phyloP scores from a whole-genome alignment of 2,888 invertebrate species.

The Drosophila nr. medialis region DNA sequence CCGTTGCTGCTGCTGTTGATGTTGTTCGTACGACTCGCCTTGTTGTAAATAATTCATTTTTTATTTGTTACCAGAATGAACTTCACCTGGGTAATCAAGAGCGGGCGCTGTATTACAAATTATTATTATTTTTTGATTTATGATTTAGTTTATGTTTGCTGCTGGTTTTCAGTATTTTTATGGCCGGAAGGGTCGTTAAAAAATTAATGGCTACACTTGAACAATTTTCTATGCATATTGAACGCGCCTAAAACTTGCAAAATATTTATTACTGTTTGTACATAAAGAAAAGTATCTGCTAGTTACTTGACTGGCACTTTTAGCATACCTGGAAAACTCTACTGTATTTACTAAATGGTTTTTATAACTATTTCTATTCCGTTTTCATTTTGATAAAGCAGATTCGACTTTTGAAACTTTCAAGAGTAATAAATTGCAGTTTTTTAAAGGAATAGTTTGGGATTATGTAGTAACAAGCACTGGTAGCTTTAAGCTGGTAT shows the following conservation, averaged over 20 bases:
- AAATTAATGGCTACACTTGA: constrained; percentile 32
- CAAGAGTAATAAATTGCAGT: not conserved
- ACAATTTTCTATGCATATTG: constrained; percentile 1
- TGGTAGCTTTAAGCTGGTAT: not conserved
- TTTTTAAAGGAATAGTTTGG: not conserved
- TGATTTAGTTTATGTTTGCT: constrained; percentile 34
- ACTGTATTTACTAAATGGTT: not conserved
- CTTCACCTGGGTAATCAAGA: constrained; percentile 51
- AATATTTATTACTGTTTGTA: not conserved
- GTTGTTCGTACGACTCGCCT: constrained; percentile 14
- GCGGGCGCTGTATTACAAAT: constrained; percentile 37
- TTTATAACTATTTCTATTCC: not conserved
- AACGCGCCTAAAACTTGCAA: not conserved
- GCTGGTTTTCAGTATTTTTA: constrained; percentile 31
- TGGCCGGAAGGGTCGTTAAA: constrained; percentile 32
- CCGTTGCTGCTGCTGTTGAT: constrained; percentile 9
- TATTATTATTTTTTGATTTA: constrained; percentile 55
- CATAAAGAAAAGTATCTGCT: not conserved
- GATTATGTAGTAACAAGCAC: not conserved
- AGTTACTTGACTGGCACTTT: not conserved
- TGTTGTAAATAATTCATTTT: constrained; percentile 58
- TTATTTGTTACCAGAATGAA: constrained; percentile 53
- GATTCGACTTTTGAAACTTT: not conserved
- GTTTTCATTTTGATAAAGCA: not conserved
- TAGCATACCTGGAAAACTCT: not conserved